Conservation (phyloP, 1,140 invertebrate genomes). For the Luehdorfia chinensis region DNA sequence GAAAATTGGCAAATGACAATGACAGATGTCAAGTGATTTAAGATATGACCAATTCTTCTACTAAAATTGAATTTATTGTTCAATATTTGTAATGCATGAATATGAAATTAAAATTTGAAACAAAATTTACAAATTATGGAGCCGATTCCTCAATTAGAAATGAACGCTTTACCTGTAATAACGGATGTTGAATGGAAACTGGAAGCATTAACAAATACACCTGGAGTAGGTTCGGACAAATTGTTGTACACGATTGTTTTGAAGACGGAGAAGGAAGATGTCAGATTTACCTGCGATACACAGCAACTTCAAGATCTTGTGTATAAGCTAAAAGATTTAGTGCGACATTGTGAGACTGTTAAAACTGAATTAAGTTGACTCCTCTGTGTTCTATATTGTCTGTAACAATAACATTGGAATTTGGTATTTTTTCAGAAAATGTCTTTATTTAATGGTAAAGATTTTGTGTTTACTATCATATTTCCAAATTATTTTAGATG, state of each 20-base stretch:
- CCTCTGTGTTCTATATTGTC: too few species aligned
- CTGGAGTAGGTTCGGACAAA: conserved; percentile 60
- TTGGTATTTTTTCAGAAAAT: too few species aligned
- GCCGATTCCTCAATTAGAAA: too few species aligned
- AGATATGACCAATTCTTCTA: too few species aligned
- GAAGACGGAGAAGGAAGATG: conserved; percentile 70
- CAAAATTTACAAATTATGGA: too few species aligned
- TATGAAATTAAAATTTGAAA: too few species aligned
- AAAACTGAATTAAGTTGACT: conserved; percentile 52
- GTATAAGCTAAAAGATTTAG: conserved; percentile 81
- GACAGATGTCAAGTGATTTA: too few species aligned
- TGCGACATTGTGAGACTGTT: conserved; percentile 79
- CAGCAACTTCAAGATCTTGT: conserved; percentile 83
- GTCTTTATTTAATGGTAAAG: too few species aligned
- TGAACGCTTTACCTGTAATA: conserved; percentile 79
- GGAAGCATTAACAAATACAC: conserved; percentile 72
- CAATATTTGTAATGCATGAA: conserved; percentile 52
- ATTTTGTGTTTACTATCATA: too few species aligned
- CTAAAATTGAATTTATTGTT: conserved; percentile 69
- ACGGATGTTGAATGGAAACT: conserved; percentile 83
- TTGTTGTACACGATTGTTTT: conserved; percentile 63
- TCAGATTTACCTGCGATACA: conserved; percentile 79
- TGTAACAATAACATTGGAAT: too few species aligned
- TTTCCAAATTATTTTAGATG: too few species aligned
- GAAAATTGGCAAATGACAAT: too few species aligned